Base-by-base conservation (phyloP, 2,888 invertebrate species). In the Callyntrura guangdongensis region DNA sequence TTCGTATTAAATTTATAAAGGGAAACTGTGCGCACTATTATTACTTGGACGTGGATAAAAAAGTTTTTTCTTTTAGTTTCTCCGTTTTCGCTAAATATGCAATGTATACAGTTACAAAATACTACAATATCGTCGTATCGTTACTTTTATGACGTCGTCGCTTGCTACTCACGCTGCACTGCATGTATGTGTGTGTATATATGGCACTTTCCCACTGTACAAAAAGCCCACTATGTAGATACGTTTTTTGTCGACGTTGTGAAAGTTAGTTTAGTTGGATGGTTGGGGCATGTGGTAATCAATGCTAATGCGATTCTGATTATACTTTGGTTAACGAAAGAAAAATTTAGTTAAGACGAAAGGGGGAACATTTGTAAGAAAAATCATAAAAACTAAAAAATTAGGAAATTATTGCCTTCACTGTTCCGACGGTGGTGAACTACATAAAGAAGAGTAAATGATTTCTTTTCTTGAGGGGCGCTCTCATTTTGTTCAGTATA, bases 271-370 rank as follows among this genome's bases (percentile, higher is more conserved):
- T 53, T 11, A 36, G 64, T 82, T 56, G 72, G 72, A 17, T 72
- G 69, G 85, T 56, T 53, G 69, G 85, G 69, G 72, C 82, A 72
- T 69, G 69, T 69, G 59, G 82, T 86, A 86, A 82, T 86, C 86
- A 86, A 90, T 90, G 90, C 90, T 90, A 90, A 90, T 90, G 90
- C 47, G 90, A 86, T 90, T 90, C 86, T 90, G 90, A 90, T 90
- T 86, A 90, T 81, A 82, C 81, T 86, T 83, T 90, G 86, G 72
- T 86, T 86, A 81, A 82, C 81, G 25, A 81, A 53, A 87, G 79
- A 86, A 89, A 85, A 90, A 81, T 72, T 88, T 56, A 36, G 45
- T 59, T 22, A 72, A 82, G 72, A 47, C 14, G 61, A 82, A 72
- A 82, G 59, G 61, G 14, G 25, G 25, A 22, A 61, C 74, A 49